Evolutionary conservation across 2,888 invertebrate species (phyloP), one percentile per base, ranked within the genome.

Genomic region (Cataglyphis rosenhaueri): DNA sequence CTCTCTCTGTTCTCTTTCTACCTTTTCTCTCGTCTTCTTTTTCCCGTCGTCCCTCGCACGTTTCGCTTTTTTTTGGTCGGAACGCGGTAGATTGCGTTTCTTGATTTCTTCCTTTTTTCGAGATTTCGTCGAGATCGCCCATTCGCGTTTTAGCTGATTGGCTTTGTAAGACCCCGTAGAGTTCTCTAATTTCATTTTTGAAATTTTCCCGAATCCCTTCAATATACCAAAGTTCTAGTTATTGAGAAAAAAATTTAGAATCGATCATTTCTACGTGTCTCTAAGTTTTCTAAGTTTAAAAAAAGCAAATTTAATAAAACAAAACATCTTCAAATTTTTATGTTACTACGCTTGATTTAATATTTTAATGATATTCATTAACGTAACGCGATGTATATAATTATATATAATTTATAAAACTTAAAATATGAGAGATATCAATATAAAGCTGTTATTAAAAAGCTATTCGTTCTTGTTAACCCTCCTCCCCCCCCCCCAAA

Each of bases 81-180:
- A 25, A 21, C 62, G 79, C 68, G 66, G 70, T 79, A 79, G 76
- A 81, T 81, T 74, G 81, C 81, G 74, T 81, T 81, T 81, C 52
- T 81, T 81, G 74, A 78, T 78, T 78, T 70, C 70, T 59, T 78
- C 10, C 70, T 59, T 78, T 70, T 78, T 78, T 78, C 59, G 59
- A 59, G 57, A 68, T 59, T 59, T 59, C 35, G n/a, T 41, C 78
- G 70, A 78, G 59, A 59, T 78, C 78, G 44, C 35, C 35, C 25
- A 15, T n/a, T 38, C 52, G 25, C n/a, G 21, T 68, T 59, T 76
- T 32, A 35, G 18, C 41, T 48, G 52, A 38, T 65, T 38, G 38
- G 57, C 32, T 78, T 44, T 41, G 68, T 25, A 78, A 38, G 9
- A 12, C 32, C 12, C n/a, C 32, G 15, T n/a, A 38, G 9, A 12